phyloP scores from a whole-genome alignment of 1,140 invertebrate species.

The Drusus annulatus region DNA sequence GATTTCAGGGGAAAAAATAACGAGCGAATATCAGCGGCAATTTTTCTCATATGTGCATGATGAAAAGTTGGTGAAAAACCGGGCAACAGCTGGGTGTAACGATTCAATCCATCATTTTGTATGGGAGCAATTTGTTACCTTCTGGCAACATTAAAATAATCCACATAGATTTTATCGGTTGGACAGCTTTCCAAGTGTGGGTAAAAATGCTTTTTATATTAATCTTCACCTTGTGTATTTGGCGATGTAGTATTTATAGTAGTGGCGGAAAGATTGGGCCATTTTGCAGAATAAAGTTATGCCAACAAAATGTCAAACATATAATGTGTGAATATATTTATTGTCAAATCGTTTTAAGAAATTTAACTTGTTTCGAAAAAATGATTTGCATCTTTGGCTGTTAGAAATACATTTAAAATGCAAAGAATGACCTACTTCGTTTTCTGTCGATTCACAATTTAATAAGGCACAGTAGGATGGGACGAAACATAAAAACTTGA shows the following conservation, averaged over 20 bases:
- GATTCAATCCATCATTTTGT: conserved; percentile 57
- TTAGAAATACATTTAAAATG: too few species aligned
- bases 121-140: conserved; percentile 50
- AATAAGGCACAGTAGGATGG: too few species aligned
- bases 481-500: too few species aligned
- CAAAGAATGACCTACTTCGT: too few species aligned
- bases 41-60: conserved; percentile 44
- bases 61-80: conserved; percentile 54
- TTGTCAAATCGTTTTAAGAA: too few species aligned
- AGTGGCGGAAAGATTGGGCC: too few species aligned
- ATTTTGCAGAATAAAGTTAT: too few species aligned
- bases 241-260: not conserved
- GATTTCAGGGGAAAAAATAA: conserved; percentile 39
- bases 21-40: conserved; percentile 35
- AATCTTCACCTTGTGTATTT: not conserved
- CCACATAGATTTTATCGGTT: conserved; percentile 54
- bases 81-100: conserved; percentile 56
- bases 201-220: not conserved
- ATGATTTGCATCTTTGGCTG: too few species aligned
- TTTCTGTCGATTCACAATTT: too few species aligned
- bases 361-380: too few species aligned
- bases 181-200: not conserved
- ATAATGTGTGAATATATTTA: too few species aligned
- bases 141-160: conserved; percentile 51
- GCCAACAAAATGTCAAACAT: too few species aligned